Evolutionary conservation across 2,113 vertebrate genomes (phyloP), one percentile per base, ranked within the genome.

Genomic region (Pteruthius melanotis): DNA sequence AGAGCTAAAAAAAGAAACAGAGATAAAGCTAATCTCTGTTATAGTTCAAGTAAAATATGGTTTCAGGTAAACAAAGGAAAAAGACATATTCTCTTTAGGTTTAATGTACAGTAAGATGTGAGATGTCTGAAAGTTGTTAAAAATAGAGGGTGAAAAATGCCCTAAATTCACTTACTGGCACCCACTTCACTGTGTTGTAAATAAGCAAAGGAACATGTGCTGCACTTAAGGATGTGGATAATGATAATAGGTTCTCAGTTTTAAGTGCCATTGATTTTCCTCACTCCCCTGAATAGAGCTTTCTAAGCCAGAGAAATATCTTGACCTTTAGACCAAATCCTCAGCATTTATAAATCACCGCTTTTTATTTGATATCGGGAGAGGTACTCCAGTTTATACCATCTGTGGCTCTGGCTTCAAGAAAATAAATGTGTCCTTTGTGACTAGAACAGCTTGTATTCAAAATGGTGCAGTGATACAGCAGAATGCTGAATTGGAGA

Each of bases 311-410:
- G 35, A 81, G 72, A 83, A 92, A 35, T 87, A 78, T 72, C 80
- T 92, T 94, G 90, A 95, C 90, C 94, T 95, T 86, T 96, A 89
- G 86, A 85, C 69, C 92, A 96, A 89, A 96, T 93, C 53, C 86
- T 92, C 83, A 72, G 61, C 45, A 56, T 37, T 90, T 85, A 75
- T 79, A 95, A 92, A 95, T 94, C 85, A 95, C 16, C 0, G 0
- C 52, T 74, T 23, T 76, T 84, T 83, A 44, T 57, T 84, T 88
- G 87, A 92, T 93, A 80, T 27, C 1, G 0, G 74, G 63, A 90
- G 72, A 90, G 69, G 64, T 87, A 80, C 81, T 88, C 66, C 70
- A 69, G 45, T 92, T 94, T 95, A 92, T 64, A 92, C 83, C 87
- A 92, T 90, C 94, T 92, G 77, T 93, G 81, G 79, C 66, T 89